These are phyloP conservation scores for Neodiprion virginianus DNA, from an alignment of 1,140 invertebrate species.

Conservation along the genomic window DNA sequence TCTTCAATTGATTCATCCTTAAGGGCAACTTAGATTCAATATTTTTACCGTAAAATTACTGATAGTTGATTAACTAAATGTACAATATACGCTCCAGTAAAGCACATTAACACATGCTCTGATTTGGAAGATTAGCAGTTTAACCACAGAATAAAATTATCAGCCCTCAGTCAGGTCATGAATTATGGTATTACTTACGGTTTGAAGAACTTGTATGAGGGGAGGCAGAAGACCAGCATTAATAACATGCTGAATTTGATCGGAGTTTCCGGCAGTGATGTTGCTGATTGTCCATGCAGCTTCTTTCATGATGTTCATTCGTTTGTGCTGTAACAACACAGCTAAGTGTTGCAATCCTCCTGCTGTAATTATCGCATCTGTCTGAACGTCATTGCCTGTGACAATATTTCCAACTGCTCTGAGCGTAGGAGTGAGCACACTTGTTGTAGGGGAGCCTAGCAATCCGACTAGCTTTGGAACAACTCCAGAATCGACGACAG, in stretches of 20 bases:
- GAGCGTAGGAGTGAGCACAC: slow-evolving; percentile 89
- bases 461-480: slow-evolving; percentile 81
- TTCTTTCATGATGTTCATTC: slow-evolving; percentile 77
- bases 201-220: slow-evolving; percentile 72
- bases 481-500: slow-evolving; percentile 75
- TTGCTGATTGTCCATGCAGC: slow-evolving; percentile 86
- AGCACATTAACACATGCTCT: too few relatives aligned
- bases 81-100: too few relatives aligned
- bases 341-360: slow-evolving; percentile 79
- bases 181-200: slow-evolving; percentile 57
- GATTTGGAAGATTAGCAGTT: too few relatives aligned
- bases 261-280: slow-evolving; percentile 78
- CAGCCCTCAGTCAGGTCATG: slow-evolving; percentile 5
- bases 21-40: too few relatives aligned
- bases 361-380: slow-evolving; percentile 86
- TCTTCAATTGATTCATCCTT: too few relatives aligned
- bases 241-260: slow-evolving; percentile 80
- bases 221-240: slow-evolving; percentile 72
- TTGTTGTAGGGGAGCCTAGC: slow-evolving; percentile 73
- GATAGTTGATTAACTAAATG: too few relatives aligned
- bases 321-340: slow-evolving; percentile 77
- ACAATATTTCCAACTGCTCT: slow-evolving; percentile 89
- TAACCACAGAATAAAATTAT: too few relatives aligned
- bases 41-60: too few relatives aligned
- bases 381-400: slow-evolving; percentile 85